Percentiles rank a stretch among this genome's conserved stretches.
Evolutionary conservation across 2,888 invertebrate genomes (phyloP).

Genomic region (Pyrgus malvae): DNA sequence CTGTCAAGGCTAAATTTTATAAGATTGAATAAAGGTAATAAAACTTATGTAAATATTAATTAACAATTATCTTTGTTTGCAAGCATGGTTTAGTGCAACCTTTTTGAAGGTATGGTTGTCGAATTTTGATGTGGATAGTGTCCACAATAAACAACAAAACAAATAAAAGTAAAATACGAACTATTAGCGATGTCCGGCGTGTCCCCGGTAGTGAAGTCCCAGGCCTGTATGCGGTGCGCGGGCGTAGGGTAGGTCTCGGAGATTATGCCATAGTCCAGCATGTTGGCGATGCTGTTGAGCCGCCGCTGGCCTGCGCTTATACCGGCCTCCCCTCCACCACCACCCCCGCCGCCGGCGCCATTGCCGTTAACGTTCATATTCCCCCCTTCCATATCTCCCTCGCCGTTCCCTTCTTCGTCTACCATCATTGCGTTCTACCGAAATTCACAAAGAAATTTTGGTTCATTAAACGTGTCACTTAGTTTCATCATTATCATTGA

Average conservation of each 20-base stretch:
- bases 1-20: no score
- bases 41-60: no score
- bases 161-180: conserved; percentile 59
- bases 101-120: no score
- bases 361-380: background rate
- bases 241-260: conserved; percentile 83
- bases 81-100: no score
- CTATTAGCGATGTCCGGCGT: conserved; percentile 89
- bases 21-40: no score
- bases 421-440: conserved; percentile 71
- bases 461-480: no score
- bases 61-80: no score
- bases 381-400: background rate
- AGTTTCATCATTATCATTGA: no score
- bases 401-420: conserved; percentile 62
- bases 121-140: background rate
- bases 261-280: conserved; percentile 68
- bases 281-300: conserved; percentile 61
- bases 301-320: conserved; percentile 49
- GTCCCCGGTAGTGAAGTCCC: conserved; percentile 88
- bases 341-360: conserved; percentile 15
- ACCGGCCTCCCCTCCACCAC: conserved; percentile 41
- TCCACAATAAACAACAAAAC: background rate
- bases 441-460: background rate
- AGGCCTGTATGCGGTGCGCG: conserved; percentile 91